Conservation (phyloP, 2,888 invertebrate genomes). For the Campopleginae sp. region DNA sequence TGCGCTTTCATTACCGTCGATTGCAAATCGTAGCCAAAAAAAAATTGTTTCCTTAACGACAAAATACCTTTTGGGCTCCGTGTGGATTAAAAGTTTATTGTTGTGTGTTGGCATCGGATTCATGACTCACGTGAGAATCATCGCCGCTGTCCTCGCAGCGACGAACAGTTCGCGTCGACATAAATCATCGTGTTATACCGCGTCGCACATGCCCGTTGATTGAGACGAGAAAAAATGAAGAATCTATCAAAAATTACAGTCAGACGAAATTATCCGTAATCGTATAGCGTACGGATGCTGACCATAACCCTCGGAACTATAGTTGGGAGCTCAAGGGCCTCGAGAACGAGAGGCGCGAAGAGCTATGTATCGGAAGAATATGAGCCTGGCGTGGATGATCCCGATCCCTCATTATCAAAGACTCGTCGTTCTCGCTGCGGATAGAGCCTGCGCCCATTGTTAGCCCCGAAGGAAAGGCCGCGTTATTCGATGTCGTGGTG, state of each 20-base stretch:
- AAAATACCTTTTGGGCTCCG: not conserved
- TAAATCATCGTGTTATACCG: constrained; percentile 57
- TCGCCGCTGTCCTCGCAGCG: constrained; percentile 36
- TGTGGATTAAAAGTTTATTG: not conserved
- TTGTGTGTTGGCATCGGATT: not conserved
- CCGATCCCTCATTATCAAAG: constrained; percentile 69
- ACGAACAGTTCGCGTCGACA: constrained; percentile 46
- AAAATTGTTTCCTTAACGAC: not conserved
- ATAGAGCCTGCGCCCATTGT: constrained; percentile 63
- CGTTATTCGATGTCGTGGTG: constrained; percentile 35
- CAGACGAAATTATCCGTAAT: constrained; percentile 58
- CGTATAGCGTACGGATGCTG: constrained; percentile 33
- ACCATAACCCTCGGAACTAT: constrained; percentile 53
- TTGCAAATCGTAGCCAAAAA: not conserved
- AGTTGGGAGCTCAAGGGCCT: constrained; percentile 41
- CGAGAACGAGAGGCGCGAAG: constrained; percentile 56
- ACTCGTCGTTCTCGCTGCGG: constrained; percentile 53
- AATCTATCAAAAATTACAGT: constrained; percentile 60
- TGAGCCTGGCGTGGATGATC: constrained; percentile 55
- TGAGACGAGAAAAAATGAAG: not conserved
- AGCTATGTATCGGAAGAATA: constrained; percentile 51
- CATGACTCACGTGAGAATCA: constrained; percentile 6
- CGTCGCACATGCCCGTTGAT: not conserved
- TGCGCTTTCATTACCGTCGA: not conserved
- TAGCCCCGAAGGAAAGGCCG: constrained; percentile 57